Conservation (phyloP, 2,113 vertebrate species). For the Phrynosoma blainvillii region DNA sequence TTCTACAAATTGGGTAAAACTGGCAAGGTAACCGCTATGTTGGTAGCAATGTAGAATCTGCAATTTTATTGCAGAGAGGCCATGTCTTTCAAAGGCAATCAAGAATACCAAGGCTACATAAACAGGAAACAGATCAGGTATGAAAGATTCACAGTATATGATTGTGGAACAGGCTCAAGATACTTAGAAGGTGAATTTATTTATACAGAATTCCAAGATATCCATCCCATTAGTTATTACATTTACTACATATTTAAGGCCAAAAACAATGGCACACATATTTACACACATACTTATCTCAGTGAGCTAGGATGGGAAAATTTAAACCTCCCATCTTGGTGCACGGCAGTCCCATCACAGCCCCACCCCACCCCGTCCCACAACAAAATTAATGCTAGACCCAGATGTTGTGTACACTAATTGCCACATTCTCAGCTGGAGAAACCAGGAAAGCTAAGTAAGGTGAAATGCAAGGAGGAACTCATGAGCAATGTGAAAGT, state of each 20-base stretch:
- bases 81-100: not conserved
- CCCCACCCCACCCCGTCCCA: too few relatives aligned
- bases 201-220: not conserved
- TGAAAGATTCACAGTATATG: not conserved
- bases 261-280: not conserved
- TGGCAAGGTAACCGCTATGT: not conserved
- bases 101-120: not conserved
- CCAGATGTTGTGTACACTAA: not conserved
- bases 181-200: not conserved
- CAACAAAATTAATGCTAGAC: not conserved
- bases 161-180: not conserved
- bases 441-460: not conserved
- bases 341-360: too few relatives aligned
- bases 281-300: not conserved
- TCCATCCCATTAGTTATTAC: not conserved
- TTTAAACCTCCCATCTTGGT: too few relatives aligned
- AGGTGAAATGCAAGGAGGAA: not conserved
- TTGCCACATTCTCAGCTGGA: not conserved
- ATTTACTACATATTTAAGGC: not conserved
- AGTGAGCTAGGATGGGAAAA: not conserved
- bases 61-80: not conserved
- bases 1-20: slow-evolving; percentile 5
- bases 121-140: not conserved
- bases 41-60: not conserved
- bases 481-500: not conserved